Evolutionary conservation across 30 jellyfish, hydroid and myxozoan genomes (phyloP).

Genomic region (Calvadosia cruxmelitensis): DNA sequence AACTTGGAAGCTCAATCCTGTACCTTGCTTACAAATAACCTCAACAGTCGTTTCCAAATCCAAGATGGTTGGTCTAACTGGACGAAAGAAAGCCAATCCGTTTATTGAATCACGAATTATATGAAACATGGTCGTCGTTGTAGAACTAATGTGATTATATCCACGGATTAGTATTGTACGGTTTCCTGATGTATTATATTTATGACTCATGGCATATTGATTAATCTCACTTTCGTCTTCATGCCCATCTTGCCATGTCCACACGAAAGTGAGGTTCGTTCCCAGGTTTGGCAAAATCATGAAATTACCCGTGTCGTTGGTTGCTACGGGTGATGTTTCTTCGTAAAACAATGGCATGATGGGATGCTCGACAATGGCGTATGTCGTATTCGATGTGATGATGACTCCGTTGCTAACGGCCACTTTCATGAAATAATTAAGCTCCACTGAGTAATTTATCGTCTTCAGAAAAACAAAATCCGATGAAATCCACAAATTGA

Average conservation of each 20-base stretch:
- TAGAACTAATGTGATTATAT: slow-evolving; percentile 44
- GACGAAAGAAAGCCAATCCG: slow-evolving; percentile 31
- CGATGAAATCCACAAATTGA: neutral
- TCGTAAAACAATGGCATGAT: neutral
- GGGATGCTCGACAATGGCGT: neutral
- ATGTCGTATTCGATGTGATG: neutral
- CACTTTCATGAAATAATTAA: neutral
- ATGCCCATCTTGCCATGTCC: slow-evolving; percentile 62
- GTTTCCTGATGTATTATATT: slow-evolving; percentile 51
- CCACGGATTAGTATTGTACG: slow-evolving; percentile 47
- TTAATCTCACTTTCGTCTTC: slow-evolving; percentile 26
- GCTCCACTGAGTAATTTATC: neutral
- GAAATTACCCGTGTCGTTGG: slow-evolving; percentile 16
- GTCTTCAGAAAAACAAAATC: neutral
- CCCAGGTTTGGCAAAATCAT: slow-evolving; percentile 22
- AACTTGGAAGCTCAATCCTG: slow-evolving; percentile 37
- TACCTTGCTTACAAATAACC: slow-evolving; percentile 39
- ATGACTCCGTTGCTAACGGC: neutral
- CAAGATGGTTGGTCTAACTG: slow-evolving; percentile 15
- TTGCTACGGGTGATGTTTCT: slow-evolving; percentile 33
- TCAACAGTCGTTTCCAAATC: slow-evolving; percentile 4
- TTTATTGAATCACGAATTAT: slow-evolving; percentile 58
- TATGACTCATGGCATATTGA: slow-evolving; percentile 30
- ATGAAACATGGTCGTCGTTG: slow-evolving; percentile 4
- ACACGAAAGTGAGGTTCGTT: slow-evolving; percentile 48